Base-by-base conservation (phyloP, 2,113 vertebrate species). In the Alectura lathami region DNA sequence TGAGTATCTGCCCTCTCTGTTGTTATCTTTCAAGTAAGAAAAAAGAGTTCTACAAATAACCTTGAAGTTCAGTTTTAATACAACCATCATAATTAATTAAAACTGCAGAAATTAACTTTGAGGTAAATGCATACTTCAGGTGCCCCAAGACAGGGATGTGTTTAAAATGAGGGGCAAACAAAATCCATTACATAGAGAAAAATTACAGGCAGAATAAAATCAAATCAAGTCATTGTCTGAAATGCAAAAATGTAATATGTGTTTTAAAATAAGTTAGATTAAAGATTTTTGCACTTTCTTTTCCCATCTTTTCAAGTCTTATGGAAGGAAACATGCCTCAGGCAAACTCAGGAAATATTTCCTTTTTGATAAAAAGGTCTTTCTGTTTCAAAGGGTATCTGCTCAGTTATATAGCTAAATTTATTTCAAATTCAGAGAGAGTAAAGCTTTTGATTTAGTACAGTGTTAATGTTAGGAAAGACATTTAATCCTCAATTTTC, bases 351-450 rank as follows among this genome's bases (percentile, higher is more conserved):
- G 5, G 43, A 85, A 59, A 51, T 76, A 70, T 77, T 87, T 95
- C 75, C 59, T 94, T 92, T 94, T 85, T 89, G 84, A 82, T 93
- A 59, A 80, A 92, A 85, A 75, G 43, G 50, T 36, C 38, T 76
- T 91, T 94, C 67, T 93, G 59, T 94, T 88, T 95, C 87, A 89
- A 94, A 97, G 67, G 67, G 82, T 89, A 48, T 85, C 84, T 74
- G 30, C 64, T 89, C 34, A 50, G 42, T 77, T 85, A 57, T 67
- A 83, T 4, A 76, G 63, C 26, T 82, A 73, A 83, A 93, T 50
- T 89, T 95, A 40, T 66, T 93, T 96, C 24, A 69, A 51, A 89
- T 89, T 83, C 89, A 70, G 78, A 26, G n/a, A 43, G 38, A 92
- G 67, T 73, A 91, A 91, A 89, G 26, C 63, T 94, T 95, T 92